Base-by-base conservation (phyloP, 2,113 vertebrate species). In the Phylloscopus trochiloides region DNA sequence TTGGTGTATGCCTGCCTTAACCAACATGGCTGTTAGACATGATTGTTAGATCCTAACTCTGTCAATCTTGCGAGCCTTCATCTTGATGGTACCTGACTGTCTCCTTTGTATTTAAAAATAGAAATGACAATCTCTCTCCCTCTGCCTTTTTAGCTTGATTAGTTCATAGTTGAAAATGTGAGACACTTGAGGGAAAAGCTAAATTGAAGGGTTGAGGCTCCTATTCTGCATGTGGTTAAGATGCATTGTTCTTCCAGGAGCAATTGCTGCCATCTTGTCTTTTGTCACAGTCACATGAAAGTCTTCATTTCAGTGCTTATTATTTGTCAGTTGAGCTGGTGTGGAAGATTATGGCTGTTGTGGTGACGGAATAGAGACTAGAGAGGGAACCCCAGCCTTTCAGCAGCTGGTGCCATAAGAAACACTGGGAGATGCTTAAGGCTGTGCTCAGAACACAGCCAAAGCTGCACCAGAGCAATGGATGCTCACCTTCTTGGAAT, bases 61-160 rank as follows among this genome's bases (percentile, higher is more conserved):
- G 88, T 95, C 92, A 95, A 42, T 94, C 89, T 92, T 92, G 29
- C n/a, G 78, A 94, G 57, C 73, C 91, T 89, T 97, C 57, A 78
- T 91, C 57, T 89, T 86, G 25, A 67, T 94, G 17, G 40, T 42
- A 76, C 28, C 25, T 86, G 92, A 77, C 67, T 94, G 36, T 89
- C 68, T 89, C 50, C 48, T 92, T 94, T 92, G 76, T 94, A 58
- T 95, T 87, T 96, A 94, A 92, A 94, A 95, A 89, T 85, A 87
- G 91, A 95, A 87, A 75, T 94, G 52, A 95, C 94, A 95, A 1
- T 75, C 48, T 87, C 14, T 87, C 34, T 74, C 22, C 52, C 9
- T 67, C 31, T 86, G n/a, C 57, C 25, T 85, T 92, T 92, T 91
- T 91, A 82, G 40, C 42, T 91, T 88, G 89, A 94, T 95, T 94